These are phyloP conservation scores for Sarcophilus harrisii DNA, from an alignment of 2,797 vertebrate genomes.

Conservation along the genomic window DNA sequence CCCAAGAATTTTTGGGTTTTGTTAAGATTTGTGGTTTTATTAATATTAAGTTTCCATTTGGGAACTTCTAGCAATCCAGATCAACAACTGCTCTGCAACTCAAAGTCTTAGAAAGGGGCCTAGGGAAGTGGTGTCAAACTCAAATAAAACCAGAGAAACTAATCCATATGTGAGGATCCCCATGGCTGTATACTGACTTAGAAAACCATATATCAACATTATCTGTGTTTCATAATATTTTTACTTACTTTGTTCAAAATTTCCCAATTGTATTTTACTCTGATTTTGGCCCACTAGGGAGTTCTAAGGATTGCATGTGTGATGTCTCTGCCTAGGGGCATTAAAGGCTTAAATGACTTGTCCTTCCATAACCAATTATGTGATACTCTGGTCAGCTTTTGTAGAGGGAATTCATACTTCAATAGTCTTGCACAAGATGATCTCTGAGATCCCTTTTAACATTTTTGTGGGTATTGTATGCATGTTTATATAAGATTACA, in stretches of 20 bases:
- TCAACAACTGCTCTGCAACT: background rate
- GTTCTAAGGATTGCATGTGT: background rate
- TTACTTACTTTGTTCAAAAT: background rate
- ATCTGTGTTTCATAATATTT: background rate
- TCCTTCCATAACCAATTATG: background rate
- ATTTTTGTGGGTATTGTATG: background rate
- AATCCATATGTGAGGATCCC: background rate
- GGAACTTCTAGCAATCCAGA: background rate
- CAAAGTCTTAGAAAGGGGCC: background rate
- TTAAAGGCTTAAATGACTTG: background rate
- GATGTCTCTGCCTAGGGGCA: background rate
- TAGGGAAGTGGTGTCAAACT: background rate
- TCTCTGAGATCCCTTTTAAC: background rate
- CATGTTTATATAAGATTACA: background rate
- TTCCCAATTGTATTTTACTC: background rate
- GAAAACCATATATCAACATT: background rate
- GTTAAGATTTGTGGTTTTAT: background rate
- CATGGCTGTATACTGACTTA: background rate
- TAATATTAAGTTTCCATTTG: background rate
- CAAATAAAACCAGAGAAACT: background rate
- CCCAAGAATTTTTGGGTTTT: background rate
- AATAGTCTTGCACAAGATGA: background rate
- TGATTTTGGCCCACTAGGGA: background rate
- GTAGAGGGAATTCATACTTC: background rate
- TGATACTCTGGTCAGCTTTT: background rate